Conservation (phyloP, 2,888 invertebrate species). For the Cremastobaeus sp. region DNA sequence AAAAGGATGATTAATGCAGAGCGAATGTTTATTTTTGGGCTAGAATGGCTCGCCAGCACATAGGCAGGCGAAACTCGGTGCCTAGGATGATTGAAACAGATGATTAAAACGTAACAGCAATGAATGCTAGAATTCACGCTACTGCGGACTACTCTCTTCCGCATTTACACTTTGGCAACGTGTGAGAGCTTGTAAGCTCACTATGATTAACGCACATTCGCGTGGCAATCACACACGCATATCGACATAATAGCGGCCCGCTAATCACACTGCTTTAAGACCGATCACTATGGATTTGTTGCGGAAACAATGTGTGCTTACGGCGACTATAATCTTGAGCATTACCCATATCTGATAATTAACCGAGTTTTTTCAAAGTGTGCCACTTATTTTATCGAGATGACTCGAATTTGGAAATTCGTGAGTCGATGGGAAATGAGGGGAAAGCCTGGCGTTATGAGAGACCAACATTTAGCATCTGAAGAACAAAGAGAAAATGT, state of each 20-base stretch:
- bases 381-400: no score
- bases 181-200: conserved; percentile 58
- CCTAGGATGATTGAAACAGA: conserved; percentile 63
- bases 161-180: conserved; percentile 59
- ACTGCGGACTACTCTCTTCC: conserved; percentile 36
- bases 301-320: conserved; percentile 45
- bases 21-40: conserved; percentile 59
- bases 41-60: conserved; percentile 46
- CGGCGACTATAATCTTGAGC: conserved; percentile 39
- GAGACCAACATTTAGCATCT: no score
- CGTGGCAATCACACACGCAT: conserved; percentile 42
- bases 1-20: not conserved
- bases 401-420: no score
- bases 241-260: conserved; percentile 47
- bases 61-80: conserved; percentile 16
- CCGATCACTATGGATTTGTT: conserved; percentile 52
- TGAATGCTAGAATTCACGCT: conserved; percentile 48
- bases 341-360: conserved; percentile 40
- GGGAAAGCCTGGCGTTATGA: no score
- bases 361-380: conserved; percentile 3
- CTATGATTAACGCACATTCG: conserved; percentile 62
- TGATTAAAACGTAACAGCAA: conserved; percentile 68
- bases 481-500: no score
- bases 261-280: conserved; percentile 56
- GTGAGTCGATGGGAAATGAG: no score